Percentiles rank a stretch among this genome's conserved stretches.
phyloP scores from a whole-genome alignment of 1,140 invertebrate genomes.

The Contarinia nasturtii region DNA sequence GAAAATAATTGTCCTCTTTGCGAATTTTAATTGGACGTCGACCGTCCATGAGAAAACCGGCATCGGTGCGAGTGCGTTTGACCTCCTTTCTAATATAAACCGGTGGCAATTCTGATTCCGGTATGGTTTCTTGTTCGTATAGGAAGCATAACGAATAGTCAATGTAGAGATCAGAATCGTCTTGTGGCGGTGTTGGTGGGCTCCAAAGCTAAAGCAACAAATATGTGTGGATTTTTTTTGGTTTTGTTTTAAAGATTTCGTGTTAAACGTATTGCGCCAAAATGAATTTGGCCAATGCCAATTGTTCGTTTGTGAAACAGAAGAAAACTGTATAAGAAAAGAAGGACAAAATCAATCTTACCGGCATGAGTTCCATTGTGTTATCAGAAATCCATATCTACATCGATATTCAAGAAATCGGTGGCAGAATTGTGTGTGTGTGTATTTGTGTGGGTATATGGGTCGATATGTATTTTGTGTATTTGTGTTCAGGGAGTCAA shows the following conservation, averaged over 20 bases:
- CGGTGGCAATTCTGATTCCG: slow-evolving; percentile 66
- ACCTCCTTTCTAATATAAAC: slow-evolving; percentile 66
- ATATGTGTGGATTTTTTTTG: slow-evolving; percentile 4
- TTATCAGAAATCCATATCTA: slow-evolving; percentile 55
- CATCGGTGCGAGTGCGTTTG: slow-evolving; percentile 50
- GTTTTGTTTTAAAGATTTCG: slow-evolving; percentile 2
- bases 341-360: slow-evolving; percentile 31
- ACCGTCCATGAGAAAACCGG: slow-evolving; percentile 28
- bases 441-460: no score
- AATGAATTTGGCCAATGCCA: no score
- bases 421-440: no score
- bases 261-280: no score
- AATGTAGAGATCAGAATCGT: slow-evolving; percentile 80
- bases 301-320: no score
- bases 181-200: slow-evolving; percentile 81
- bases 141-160: slow-evolving; percentile 68
- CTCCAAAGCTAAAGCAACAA: slow-evolving; percentile 64
- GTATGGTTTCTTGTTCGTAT: slow-evolving; percentile 66
- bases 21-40: slow-evolving; percentile 40
- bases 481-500: no score
- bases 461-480: no score
- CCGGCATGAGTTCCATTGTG: slow-evolving; percentile 53
- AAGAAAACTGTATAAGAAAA: no score
- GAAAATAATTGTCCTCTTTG: slow-evolving; percentile 55
- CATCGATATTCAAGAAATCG: slow-evolving; percentile 7